Evolutionary conservation across 1,140 invertebrate species (phyloP), one percentile per base, ranked within the genome.

Genomic region (Homalodisca vitripennis): DNA sequence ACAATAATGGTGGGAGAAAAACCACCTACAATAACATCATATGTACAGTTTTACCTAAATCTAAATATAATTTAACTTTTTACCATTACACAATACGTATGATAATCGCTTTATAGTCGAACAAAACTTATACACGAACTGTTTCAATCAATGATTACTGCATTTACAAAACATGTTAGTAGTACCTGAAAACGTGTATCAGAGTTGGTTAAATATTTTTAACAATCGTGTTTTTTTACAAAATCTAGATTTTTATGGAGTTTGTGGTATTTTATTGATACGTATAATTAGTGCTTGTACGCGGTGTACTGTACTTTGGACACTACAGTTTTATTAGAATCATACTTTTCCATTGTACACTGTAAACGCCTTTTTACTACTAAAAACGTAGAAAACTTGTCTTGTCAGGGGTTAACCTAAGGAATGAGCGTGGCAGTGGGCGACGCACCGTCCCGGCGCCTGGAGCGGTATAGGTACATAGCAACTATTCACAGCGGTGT

Each of bases 381-480:
- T 6, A 60, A 24, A 12, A 27, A 12, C 27, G 13, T 27, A 20
- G 20, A 12, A 26, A 12, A 41, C 34, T 6, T 41, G 34, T 6
- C 6, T 17, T 6, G 17, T 10, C 55, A 22, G 3, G 27, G 6
- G 6, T 53, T 60, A 27, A 60, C 27, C 55, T 60, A 60, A 26
- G 55, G 55, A 60, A 60, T 60, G 55, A 60, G 55, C 55, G 2
- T 60, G 55, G 55, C 55, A 60, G 55, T 60, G 55, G 34, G 14
- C 48, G 48, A 51, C n/a, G 48, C n/a, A 22, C 14, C 48, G 17
- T 22, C 3, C 14, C 22, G 48, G 17, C 17, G 17, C 2, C 17
- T 51, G 22, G 14, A 51, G 48, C 48, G 48, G 3, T 3, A 20
- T 3, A 3, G 48, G 2, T 14, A n/a, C 17, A 22, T 51, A 22